phyloP scores from a whole-genome alignment of 2,888 invertebrate genomes.

The Eupeodes latifasciatus region DNA sequence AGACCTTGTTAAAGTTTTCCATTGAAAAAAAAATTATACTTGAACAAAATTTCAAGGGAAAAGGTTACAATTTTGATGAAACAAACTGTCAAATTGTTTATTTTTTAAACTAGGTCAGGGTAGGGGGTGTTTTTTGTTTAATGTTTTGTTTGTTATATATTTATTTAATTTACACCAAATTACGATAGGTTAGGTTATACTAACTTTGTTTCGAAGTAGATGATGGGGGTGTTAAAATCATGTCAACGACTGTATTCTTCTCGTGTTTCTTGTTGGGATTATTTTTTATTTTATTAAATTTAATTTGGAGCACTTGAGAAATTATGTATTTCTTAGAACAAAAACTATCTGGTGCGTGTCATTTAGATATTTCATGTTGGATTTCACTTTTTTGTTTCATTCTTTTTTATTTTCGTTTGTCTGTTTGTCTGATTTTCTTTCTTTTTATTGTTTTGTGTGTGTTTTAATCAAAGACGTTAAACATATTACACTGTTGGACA shows the following conservation, averaged over 20 bases:
- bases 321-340: slow-evolving; percentile 13
- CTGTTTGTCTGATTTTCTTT: neutral
- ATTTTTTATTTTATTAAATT: neutral
- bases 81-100: neutral
- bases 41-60: slow-evolving; percentile 25
- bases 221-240: slow-evolving; percentile 38
- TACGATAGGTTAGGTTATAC: neutral
- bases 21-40: neutral
- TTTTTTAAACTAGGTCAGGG: slow-evolving; percentile 23
- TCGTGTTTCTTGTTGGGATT: neutral
- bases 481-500: slow-evolving; percentile 28
- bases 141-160: neutral
- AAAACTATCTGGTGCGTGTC: slow-evolving; percentile 17
- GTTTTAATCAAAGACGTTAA: slow-evolving; percentile 5
- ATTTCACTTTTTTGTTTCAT: slow-evolving; percentile 57
- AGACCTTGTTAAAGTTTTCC: slow-evolving; percentile 42
- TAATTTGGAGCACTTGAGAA: slow-evolving; percentile 24
- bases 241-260: slow-evolving; percentile 10
- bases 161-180: neutral
- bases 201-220: slow-evolving; percentile 8
- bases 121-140: slow-evolving; percentile 21
- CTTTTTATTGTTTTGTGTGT: slow-evolving; percentile 11
- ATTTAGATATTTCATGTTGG: slow-evolving; percentile 39
- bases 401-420: neutral
- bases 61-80: slow-evolving; percentile 16